Base-by-base conservation (phyloP, 2,888 invertebrate genomes). In the Trissolcus brochymenae region DNA sequence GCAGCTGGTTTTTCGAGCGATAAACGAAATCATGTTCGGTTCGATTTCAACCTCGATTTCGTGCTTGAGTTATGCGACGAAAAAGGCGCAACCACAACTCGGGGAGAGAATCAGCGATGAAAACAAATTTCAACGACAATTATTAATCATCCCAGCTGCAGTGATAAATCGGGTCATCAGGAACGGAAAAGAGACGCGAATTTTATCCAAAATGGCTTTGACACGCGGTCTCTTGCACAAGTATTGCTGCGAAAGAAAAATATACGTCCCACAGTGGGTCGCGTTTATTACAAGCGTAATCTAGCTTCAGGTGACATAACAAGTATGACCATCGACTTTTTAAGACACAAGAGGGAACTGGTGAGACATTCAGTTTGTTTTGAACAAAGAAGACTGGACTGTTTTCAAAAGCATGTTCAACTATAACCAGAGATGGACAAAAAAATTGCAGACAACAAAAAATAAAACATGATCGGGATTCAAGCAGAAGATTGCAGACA, bases 41-140 rank as follows among this genome's bases (percentile, higher is more conserved):
- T 54, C 65, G 75, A 68, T 68, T 29, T 43, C 76, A 76, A 62
- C 76, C 71, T 71, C 66, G 72, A 77, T 77, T 77, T 77, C 64
- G 67, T 46, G 71, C 43, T 46, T 19, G 64, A 75, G 53, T 61
- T 17, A 46, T 61, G 56, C 62, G 56, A 51, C 19, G 55, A 19
- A 43, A 35, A 60, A 57, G 55, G 49, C 54, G 43, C 40, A 54
- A 46, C n/a, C n/a, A n/a, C 53, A 53, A 59, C 41, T 43, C 43
- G 25, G 46, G 25, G 53, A 60, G 49, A 61, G 35, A 50, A 35
- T 25, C 66, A 19, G 11, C 25, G 59, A 40, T 59, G 50, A 61
- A 60, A 60, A 68, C 46, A 64, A 68, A 75, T 74, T 71, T 57
- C 53, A 51, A 19, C 49, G 49, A 49, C 14, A 51, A 17, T 51